Base-by-base conservation (phyloP, 2,797 vertebrate species). In the Podargus strigoides region DNA sequence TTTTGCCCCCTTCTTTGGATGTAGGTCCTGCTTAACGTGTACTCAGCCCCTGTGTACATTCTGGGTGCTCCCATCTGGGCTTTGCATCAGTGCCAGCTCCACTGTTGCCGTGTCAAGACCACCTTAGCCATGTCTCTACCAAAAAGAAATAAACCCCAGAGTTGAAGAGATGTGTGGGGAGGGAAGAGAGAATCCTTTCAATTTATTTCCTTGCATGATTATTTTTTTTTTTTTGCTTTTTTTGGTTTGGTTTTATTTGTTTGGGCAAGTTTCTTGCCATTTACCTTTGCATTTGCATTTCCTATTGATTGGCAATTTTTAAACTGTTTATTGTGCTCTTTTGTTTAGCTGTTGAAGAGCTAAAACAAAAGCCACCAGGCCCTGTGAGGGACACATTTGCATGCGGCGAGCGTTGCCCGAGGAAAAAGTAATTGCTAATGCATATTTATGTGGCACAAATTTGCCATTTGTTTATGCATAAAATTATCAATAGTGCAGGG, bases 391-490 rank as follows among this genome's bases (percentile, higher is more conserved):
- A 97, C 96, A 97, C 98, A 99, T 99, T 99, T 97, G 98, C 99
- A 99, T 99, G 98, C 98, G 98, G 98, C 98, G 96, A 98, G 98
- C 98, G 97, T 98, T 98, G 97, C 98, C 98, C 97, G 91, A 98
- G 98, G 98, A 98, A 98, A 98, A 99, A 99, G 99, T 99, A 99
- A 99, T 99, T 99, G 99, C 99, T 99, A 99, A 99, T 99, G 98
- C 99, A 99, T 99, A 99, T 99, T 99, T 99, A 99, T 99, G 99
- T 98, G 98, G 98, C 99, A 99, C 99, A 99, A 99, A 99, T 99
- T 99, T 99, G 98, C 99, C 99, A 99, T 99, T 99, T 99, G 99
- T 99, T 99, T 99, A 99, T 99, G 99, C 99, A 99, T 99, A 99
- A 99, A 99, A 99, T 99, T 99, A 99, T 98, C 99, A 99, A 99